phyloP scores from a whole-genome alignment of 2,797 vertebrate genomes.

The Emys orbicularis region DNA sequence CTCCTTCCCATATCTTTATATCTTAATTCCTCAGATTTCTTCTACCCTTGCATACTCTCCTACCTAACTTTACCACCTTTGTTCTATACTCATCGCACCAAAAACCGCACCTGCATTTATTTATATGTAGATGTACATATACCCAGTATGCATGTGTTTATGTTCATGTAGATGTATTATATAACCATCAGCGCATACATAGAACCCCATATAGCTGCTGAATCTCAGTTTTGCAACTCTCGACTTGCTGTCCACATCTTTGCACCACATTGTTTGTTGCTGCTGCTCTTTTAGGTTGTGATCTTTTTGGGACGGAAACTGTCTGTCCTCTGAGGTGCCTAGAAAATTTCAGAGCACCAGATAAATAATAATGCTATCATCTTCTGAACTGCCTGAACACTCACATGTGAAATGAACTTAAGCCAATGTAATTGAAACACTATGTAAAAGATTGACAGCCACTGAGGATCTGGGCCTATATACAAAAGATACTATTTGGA shows the following conservation, averaged over 20 bases:
- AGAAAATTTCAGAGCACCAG: not conserved
- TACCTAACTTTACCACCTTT: not conserved
- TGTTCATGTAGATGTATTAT: not conserved
- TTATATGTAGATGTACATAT: not conserved
- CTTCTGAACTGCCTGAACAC: not conserved
- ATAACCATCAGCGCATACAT: not conserved
- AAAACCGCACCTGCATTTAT: not conserved
- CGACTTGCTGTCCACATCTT: not conserved
- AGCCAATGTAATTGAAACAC: not conserved
- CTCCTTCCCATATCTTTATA: not conserved
- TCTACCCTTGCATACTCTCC: not conserved
- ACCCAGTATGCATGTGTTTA: not conserved
- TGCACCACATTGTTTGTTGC: not conserved
- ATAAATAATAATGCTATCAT: not conserved
- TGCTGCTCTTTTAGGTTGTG: not conserved
- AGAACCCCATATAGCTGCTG: not conserved
- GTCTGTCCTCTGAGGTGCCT: not conserved
- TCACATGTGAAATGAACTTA: not conserved
- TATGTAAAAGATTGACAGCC: not conserved
- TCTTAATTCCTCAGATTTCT: not conserved
- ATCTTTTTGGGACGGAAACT: not conserved
- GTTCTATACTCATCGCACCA: not conserved
- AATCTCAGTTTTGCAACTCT: not conserved
- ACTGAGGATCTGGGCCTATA: not conserved
- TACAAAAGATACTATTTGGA: not conserved